phyloP scores from a whole-genome alignment of 2,113 vertebrate species.

The chimpanzee (Pan troglodytes) region DNA sequence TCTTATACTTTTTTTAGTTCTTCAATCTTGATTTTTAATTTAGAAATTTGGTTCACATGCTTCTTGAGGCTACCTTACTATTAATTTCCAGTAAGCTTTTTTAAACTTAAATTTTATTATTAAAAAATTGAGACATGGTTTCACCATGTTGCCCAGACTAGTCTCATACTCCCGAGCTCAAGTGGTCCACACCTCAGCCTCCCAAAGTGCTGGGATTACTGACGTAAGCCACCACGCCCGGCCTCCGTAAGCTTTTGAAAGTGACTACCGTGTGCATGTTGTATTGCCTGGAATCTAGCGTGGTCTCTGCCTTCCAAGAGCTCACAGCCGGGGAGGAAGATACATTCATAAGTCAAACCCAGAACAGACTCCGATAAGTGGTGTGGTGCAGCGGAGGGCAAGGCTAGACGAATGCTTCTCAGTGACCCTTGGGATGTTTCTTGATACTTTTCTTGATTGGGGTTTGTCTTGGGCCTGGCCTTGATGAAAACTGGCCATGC shows the following conservation, averaged over 20 bases:
- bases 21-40: background rate
- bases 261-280: background rate
- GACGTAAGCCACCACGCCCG: too few species aligned
- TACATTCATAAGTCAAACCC: rapidly evolving
- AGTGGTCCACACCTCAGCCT: too few species aligned
- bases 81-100: background rate
- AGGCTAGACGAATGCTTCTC: background rate
- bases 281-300: background rate
- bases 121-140: too few species aligned
- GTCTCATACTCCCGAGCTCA: too few species aligned
- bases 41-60: background rate
- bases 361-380: background rate
- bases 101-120: too few species aligned
- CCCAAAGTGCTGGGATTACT: too few species aligned
- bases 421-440: background rate
- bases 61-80: background rate
- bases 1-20: background rate
- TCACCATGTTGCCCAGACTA: too few species aligned
- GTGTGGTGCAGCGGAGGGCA: background rate
- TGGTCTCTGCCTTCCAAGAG: background rate
- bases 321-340: background rate
- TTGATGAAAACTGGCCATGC: background rate
- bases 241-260: background rate
- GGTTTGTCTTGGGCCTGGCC: background rate
- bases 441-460: background rate